Conservation (phyloP, 2,888 invertebrate genomes). For the Andrena hattorfiana region DNA sequence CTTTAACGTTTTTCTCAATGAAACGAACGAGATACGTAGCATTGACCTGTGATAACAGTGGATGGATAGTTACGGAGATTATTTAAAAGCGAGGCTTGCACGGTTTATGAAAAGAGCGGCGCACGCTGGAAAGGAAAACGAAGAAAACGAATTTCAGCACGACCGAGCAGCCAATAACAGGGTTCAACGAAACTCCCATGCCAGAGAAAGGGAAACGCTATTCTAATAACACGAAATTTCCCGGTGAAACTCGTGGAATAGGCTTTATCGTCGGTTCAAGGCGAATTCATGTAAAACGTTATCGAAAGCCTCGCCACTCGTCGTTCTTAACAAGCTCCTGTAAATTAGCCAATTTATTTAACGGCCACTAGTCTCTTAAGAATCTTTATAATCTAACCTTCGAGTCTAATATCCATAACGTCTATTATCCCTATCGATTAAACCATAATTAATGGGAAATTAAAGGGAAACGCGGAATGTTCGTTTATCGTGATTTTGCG, state of each 20-base stretch:
- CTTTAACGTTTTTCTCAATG: slow-evolving; percentile 14
- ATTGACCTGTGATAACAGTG: too few species aligned
- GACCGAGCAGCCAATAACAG: slow-evolving; percentile 69
- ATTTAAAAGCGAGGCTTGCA: too few species aligned
- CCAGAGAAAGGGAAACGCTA: slow-evolving; percentile 48
- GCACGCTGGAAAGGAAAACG: slow-evolving; percentile 1
- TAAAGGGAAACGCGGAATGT: too few species aligned
- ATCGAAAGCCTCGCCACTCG: slow-evolving; percentile 45
- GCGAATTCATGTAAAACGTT: slow-evolving; percentile 66
- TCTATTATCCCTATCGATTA: background rate
- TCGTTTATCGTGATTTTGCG: too few species aligned
- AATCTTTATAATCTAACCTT: background rate
- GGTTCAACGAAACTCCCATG: slow-evolving; percentile 34
- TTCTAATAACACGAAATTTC: slow-evolving; percentile 72
- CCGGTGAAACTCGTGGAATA: slow-evolving; percentile 68
- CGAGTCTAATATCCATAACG: background rate
- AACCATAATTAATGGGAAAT: background rate
- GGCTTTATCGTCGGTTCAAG: slow-evolving; percentile 43
- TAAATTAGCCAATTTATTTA: slow-evolving; percentile 25
- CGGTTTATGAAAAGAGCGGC: background rate
- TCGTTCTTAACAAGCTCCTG: slow-evolving; percentile 2
- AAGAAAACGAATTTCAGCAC: slow-evolving; percentile 66
- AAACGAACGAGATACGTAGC: background rate
- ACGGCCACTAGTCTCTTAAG: background rate
- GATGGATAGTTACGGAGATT: too few species aligned